Conservation (phyloP, 2,797 vertebrate genomes). For the Pogonophryne albipinna region DNA sequence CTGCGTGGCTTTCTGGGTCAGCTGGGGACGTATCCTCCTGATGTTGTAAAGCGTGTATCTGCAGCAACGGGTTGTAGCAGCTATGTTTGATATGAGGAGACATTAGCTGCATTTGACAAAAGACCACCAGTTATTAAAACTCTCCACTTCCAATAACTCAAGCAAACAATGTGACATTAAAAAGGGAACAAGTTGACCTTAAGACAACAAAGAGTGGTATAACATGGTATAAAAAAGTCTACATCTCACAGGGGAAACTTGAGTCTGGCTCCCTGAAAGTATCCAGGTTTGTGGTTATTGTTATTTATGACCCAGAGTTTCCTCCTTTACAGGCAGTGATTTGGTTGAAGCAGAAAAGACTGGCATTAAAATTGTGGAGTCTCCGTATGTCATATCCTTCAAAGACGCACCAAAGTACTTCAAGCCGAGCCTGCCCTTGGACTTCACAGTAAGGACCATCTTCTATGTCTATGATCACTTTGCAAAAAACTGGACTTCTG, state of each 20-base stretch:
- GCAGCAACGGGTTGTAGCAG: too few relatives aligned
- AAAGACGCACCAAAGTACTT: slow-evolving; percentile 76
- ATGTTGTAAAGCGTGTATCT: too few relatives aligned
- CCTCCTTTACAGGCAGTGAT: slow-evolving; percentile 78
- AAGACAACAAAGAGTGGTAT: too few relatives aligned
- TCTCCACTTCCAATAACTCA: not conserved
- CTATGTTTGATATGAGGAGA: too few relatives aligned
- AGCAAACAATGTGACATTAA: not conserved
- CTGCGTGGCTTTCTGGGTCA: too few relatives aligned
- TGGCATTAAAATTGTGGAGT: slow-evolving; percentile 82
- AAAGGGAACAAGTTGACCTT: too few relatives aligned
- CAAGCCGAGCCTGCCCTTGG: slow-evolving; percentile 83
- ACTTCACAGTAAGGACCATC: slow-evolving; percentile 74
- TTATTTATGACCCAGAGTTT: not conserved
- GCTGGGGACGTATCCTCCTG: too few relatives aligned
- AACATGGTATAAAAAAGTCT: not conserved
- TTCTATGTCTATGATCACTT: not conserved
- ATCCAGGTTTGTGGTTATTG: rapidly evolving
- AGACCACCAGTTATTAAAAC: too few relatives aligned
- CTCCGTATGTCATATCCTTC: slow-evolving; percentile 80
- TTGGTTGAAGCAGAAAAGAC: slow-evolving; percentile 82
- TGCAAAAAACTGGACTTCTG: not conserved
- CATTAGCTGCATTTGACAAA: too few relatives aligned
- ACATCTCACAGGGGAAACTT: not conserved
- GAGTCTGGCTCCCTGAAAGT: rapidly evolving